Evolutionary conservation across 2,888 invertebrate genomes (phyloP), one percentile per base, ranked within the genome.

Genomic region (Drosophila cyrtoloma): DNA sequence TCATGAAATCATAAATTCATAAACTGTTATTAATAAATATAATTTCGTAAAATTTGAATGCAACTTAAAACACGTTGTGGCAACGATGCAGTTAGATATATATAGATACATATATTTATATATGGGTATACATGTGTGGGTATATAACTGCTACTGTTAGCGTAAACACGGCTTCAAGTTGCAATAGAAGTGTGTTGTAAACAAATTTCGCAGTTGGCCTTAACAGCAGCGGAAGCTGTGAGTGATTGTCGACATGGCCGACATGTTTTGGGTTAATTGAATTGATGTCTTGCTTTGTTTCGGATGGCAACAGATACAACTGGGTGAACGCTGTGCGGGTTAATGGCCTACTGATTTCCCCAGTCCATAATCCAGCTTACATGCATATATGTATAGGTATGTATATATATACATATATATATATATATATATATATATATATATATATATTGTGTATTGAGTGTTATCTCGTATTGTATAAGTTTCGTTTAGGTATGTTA

Each of bases 191-290:
- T 66, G n/a, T 19, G 53, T 61, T 52, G 67, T 39, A 74, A 72
- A 75, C 72, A 53, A 63, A 63, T 65, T 71, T 76, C 56, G 32
- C 56, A 53, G 39, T 64, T 56, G 55, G 44, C 59, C 58, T 52
- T 58, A 51, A 30, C 10, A 58, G 44, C 58, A 32, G 44, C 58
- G 42, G 10, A 44, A 58, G 22, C 44, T 55, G 66, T 55, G 66
- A 64, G 33, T 50, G 42, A n/a, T 53, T 65, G 65, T 59, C 53
- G 53, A 58, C 51, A 37, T 57, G 37, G 61, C 53, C 64, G 71
- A 72, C 77, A 82, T 71, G 77, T 71, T 79, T 71, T 50, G 56
- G 68, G 71, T 77, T 88, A 86, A 86, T 86, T 87, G 72, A 86
- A 80, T 78, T 78, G 72, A 44, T 77, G 80, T 70, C 77, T 69